Conservation (phyloP, 1,140 invertebrate species). For the Drosophila jambulina region DNA sequence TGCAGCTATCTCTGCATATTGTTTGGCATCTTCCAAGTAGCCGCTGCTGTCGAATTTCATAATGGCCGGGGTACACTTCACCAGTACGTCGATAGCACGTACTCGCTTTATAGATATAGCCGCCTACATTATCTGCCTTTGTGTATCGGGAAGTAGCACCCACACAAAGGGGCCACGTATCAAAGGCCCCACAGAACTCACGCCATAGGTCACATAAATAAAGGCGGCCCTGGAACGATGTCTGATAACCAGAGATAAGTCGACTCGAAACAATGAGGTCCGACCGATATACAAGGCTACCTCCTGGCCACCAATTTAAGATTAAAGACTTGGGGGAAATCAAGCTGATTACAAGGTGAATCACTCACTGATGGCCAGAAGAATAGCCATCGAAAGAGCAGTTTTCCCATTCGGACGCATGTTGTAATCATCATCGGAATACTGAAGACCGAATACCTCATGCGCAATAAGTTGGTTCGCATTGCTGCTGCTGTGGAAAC, state of each 20-base stretch:
- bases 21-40: conserved; percentile 2
- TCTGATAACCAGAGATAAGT: conserved; percentile 47
- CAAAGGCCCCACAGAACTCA: conserved; percentile 9
- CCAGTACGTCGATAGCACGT: conserved; percentile 1
- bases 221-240: conserved; percentile 42
- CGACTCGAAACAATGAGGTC: conserved; percentile 3
- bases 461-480: conserved; percentile 42
- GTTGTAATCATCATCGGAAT: conserved; percentile 43
- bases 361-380: not conserved
- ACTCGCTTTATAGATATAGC: conserved; percentile 5
- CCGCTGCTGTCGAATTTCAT: conserved; percentile 23
- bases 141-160: conserved; percentile 23
- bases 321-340: conserved; percentile 5
- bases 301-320: not conserved
- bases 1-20: not conserved
- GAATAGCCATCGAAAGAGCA: conserved; percentile 17
- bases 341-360: conserved; percentile 19
- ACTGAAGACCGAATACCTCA: conserved; percentile 23
- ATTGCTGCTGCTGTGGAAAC: conserved; percentile 32
- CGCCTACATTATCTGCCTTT: conserved; percentile 28
- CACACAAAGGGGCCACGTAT: conserved; percentile 25
- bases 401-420: conserved; percentile 25
- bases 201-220: conserved; percentile 53
- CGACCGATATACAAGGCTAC: conserved; percentile 8
- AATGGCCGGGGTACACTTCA: conserved; percentile 20